phyloP scores from a whole-genome alignment of 2,797 vertebrate genomes.

The Merluccius polli region DNA sequence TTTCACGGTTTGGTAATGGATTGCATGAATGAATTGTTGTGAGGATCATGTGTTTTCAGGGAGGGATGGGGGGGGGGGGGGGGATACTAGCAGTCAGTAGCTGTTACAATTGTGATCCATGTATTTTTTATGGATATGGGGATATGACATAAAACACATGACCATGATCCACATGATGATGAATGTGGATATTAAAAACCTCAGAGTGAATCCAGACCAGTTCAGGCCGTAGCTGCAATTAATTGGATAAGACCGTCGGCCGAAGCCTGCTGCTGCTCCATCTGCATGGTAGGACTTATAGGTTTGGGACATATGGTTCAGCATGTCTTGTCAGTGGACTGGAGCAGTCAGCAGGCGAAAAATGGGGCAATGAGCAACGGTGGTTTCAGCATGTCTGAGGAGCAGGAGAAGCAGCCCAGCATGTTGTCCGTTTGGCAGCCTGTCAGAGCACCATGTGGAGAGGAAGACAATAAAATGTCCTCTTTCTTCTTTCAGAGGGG shows the following conservation, averaged over 20 bases:
- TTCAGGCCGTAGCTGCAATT: background rate
- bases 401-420: constrained; percentile 22
- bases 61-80: background rate
- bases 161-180: background rate
- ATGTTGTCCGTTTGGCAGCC: constrained; percentile 51
- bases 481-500: constrained; percentile 30
- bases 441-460: constrained; percentile 42
- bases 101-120: background rate
- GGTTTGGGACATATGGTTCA: background rate
- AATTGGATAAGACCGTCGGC: background rate
- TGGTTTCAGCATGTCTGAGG: constrained; percentile 46
- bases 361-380: constrained; percentile 44
- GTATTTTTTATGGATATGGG: background rate
- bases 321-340: constrained; percentile 2
- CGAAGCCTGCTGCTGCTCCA: background rate
- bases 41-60: background rate
- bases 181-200: background rate
- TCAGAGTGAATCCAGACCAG: background rate
- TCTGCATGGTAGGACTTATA: background rate
- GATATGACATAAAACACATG: background rate
- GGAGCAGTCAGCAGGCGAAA: constrained; percentile 6
- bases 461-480: constrained; percentile 2
- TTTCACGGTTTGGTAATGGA: background rate
- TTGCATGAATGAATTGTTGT: background rate
- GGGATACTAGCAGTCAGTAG: background rate